Evolutionary conservation across 2,797 vertebrate species (phyloP).

Genomic region (Acestrorhynchus altus): DNA sequence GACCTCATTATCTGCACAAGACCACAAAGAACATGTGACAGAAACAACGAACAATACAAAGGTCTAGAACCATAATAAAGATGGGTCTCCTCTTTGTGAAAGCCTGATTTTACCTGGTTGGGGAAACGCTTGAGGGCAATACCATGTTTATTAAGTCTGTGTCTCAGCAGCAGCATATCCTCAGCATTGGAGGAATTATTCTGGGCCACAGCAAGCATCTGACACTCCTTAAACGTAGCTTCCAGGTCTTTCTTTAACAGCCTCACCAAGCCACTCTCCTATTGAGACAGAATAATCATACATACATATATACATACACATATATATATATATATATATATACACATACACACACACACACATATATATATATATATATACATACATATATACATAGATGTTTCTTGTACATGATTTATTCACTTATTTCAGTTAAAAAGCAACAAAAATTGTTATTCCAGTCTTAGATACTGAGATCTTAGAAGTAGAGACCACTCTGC

Average conservation of each 20-base stretch:
- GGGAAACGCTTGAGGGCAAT: constrained; percentile 84
- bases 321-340: too few relatives aligned
- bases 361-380: too few relatives aligned
- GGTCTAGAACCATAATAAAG: neutral
- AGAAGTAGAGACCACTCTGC: too few relatives aligned
- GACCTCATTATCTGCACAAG: constrained; percentile 78
- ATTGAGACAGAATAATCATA: neutral
- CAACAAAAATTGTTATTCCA: too few relatives aligned
- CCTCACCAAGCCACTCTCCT: constrained; percentile 70
- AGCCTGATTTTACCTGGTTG: constrained; percentile 80
- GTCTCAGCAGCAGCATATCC: constrained; percentile 78
- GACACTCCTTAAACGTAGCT: constrained; percentile 75
- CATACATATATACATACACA: neutral
- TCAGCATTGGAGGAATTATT: constrained; percentile 77
- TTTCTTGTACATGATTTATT: too few relatives aligned
- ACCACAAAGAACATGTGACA: neutral
- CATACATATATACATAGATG: too few relatives aligned
- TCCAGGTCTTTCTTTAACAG: constrained; percentile 77
- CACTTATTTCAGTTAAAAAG: too few relatives aligned
- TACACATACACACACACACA: too few relatives aligned
- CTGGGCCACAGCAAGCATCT: constrained; percentile 89
- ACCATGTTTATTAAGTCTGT: constrained; percentile 80
- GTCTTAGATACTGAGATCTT: too few relatives aligned
- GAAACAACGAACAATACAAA: neutral
- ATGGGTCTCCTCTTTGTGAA: neutral